phyloP scores from a whole-genome alignment of 2,797 vertebrate genomes.

The Meda fulgida region DNA sequence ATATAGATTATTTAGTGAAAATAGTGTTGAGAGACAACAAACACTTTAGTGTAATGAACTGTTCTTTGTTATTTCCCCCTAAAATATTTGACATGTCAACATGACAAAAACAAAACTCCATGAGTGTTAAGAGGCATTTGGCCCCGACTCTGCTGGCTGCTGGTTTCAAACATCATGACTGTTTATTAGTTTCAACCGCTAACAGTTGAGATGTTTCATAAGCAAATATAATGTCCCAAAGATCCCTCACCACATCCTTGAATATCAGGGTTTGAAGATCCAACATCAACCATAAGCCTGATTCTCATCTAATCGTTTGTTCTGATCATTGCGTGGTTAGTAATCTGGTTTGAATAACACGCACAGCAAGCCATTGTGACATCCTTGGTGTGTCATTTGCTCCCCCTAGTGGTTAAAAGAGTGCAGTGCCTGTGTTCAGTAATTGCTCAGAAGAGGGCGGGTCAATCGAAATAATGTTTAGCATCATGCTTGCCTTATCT shows the following conservation, averaged over 20 bases:
- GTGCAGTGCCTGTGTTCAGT: background rate
- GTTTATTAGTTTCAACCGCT: conserved; percentile 54
- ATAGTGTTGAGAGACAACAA: conserved; percentile 80
- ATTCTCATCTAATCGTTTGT: background rate
- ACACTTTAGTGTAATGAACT: conserved; percentile 61
- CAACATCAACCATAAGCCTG: too few relatives aligned
- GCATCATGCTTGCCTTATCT: background rate
- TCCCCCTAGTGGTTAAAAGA: conserved; percentile 41
- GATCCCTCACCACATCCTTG: background rate
- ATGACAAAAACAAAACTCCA: conserved; percentile 71
- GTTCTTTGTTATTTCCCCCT: conserved; percentile 74
- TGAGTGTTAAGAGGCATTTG: conserved; percentile 58
- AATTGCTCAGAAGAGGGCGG: background rate
- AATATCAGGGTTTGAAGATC: too few relatives aligned
- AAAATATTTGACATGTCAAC: conserved; percentile 84
- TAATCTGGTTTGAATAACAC: background rate
- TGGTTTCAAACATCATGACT: conserved; percentile 39
- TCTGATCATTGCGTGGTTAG: background rate
- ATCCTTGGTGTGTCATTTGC: background rate
- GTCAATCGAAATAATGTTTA: background rate
- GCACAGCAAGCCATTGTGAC: background rate
- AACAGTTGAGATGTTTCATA: conserved; percentile 48
- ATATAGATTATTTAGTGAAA: conserved; percentile 75
- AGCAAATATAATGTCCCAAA: conserved; percentile 47
- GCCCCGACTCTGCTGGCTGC: conserved; percentile 42